Evolutionary conservation across 2,797 vertebrate genomes (phyloP).

Genomic region (Euthynnus affinis): DNA sequence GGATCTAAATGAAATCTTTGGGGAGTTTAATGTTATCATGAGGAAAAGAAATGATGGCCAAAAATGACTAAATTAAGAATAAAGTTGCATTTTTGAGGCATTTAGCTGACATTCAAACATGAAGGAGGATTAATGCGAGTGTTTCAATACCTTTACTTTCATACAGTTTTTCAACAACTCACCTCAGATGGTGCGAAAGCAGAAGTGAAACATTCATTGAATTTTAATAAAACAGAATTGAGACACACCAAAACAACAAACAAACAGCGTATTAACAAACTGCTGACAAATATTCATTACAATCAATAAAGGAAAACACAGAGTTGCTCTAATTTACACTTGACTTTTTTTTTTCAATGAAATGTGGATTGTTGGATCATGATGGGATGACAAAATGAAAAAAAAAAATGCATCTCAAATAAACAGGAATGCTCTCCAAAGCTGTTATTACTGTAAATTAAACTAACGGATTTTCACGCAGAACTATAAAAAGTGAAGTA

Average conservation of each 20-base stretch:
- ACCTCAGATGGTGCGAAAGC: neutral
- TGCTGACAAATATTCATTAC: neutral
- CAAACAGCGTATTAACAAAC: slow-evolving; percentile 39
- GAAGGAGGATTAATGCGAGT: too few relatives aligned
- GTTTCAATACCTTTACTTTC: too few relatives aligned
- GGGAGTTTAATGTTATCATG: neutral
- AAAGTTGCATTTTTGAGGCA: neutral
- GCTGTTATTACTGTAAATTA: neutral
- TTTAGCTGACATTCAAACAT: neutral
- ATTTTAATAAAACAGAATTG: neutral
- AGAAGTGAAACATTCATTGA: neutral
- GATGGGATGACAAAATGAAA: neutral
- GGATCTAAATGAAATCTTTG: too few relatives aligned
- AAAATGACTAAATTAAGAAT: too few relatives aligned
- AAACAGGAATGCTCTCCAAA: slow-evolving; percentile 58
- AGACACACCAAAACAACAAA: slow-evolving; percentile 12
- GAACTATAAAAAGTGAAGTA: slow-evolving; percentile 4
- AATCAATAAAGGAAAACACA: neutral
- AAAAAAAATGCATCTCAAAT: neutral
- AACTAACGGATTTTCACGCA: neutral
- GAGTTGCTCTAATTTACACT: neutral
- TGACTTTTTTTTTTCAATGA: neutral
- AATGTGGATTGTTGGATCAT: neutral
- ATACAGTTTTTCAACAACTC: too few relatives aligned
- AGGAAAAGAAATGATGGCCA: too few relatives aligned